phyloP scores from a whole-genome alignment of 2,797 vertebrate genomes.

The Notolepis coatsorum region DNA sequence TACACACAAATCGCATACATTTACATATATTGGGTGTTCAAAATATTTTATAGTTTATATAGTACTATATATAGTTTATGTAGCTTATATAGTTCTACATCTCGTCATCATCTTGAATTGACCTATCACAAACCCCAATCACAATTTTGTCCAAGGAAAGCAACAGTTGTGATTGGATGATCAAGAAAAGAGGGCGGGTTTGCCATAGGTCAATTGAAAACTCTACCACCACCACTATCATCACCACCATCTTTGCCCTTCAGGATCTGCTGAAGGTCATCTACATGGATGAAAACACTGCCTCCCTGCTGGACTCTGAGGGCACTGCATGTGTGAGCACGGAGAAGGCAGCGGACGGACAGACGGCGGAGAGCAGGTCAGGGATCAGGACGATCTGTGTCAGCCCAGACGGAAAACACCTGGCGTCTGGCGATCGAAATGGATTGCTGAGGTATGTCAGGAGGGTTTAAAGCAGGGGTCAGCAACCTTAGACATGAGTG shows the following conservation, averaged over 20 bases:
- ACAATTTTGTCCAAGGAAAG: no score
- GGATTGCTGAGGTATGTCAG: constrained; percentile 95
- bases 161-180: no score
- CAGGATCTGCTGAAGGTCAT: constrained; percentile 93
- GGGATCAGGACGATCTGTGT: constrained; percentile 93
- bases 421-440: constrained; percentile 94
- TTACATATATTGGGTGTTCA: no score
- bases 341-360: constrained; percentile 86
- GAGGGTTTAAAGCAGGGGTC: no score
- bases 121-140: not conserved
- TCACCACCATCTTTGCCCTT: not conserved
- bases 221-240: not conserved
- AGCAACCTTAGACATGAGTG: no score
- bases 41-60: no score
- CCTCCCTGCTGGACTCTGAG: constrained; percentile 86
- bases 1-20: no score
- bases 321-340: constrained; percentile 68
- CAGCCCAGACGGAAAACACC: constrained; percentile 93
- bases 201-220: not conserved
- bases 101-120: not conserved
- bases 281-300: constrained; percentile 85
- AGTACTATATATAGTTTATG: not conserved
- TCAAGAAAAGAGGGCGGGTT: no score
- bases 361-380: constrained; percentile 82
- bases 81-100: not conserved